A percentile compares a stretch with the other conserved stretches of the same genome.
Conservation (phyloP, 2,888 invertebrate genomes). For the Drosophila tanythrix region DNA sequence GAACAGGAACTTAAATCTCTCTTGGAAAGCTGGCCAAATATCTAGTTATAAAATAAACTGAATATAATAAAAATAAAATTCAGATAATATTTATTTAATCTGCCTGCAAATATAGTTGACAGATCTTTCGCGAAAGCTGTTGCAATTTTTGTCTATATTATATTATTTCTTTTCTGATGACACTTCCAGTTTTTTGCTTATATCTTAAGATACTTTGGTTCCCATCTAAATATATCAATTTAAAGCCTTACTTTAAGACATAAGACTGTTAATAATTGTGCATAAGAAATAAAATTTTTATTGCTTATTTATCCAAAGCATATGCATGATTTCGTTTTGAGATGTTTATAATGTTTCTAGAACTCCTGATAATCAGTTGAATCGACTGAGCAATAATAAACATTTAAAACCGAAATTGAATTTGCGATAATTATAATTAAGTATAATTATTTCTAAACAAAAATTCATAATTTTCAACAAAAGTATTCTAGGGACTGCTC, state of each 20-base stretch:
- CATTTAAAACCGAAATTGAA: neutral
- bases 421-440: neutral
- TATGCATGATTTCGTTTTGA: neutral
- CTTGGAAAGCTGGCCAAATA: neutral
- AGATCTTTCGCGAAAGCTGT: neutral
- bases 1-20: neutral
- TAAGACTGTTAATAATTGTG: neutral
- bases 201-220: neutral
- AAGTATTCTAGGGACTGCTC: neutral
- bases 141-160: neutral
- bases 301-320: neutral
- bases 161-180: neutral
- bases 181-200: neutral
- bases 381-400: neutral
- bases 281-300: conserved; percentile 5
- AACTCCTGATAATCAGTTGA: neutral
- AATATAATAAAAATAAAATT: neutral
- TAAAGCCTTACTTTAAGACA: neutral
- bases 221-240: neutral
- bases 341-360: neutral
- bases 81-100: neutral
- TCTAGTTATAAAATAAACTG: neutral
- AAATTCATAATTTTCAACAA: neutral
- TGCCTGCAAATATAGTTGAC: neutral
- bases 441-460: neutral